phyloP scores from a whole-genome alignment of 2,113 vertebrate species.

The Chlamydotis undulata region DNA sequence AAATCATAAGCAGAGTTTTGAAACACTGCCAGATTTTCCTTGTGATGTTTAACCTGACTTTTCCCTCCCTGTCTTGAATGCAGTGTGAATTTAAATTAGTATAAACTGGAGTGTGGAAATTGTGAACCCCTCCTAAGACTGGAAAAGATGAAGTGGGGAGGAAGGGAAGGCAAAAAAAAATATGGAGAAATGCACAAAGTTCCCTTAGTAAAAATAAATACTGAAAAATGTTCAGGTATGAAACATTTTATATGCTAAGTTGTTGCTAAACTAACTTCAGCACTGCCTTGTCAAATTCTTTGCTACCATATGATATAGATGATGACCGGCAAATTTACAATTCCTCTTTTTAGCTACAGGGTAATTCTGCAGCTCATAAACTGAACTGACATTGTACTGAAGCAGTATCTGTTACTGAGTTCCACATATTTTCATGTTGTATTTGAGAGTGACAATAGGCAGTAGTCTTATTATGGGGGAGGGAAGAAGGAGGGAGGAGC shows the following conservation, averaged over 20 bases:
- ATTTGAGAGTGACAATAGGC: not conserved
- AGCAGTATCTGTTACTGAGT: not conserved
- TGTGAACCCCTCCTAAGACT: not conserved
- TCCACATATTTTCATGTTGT: not conserved
- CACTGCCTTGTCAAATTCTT: not conserved
- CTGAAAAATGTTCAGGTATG: not conserved
- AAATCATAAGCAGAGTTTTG: not conserved
- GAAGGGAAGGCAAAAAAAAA: not conserved
- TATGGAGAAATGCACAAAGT: not conserved
- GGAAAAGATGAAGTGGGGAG: not conserved
- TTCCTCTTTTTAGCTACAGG: not conserved
- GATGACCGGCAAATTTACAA: not conserved
- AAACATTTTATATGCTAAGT: not conserved
- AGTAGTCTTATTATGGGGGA: not conserved
- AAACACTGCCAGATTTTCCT: not conserved
- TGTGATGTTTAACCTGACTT: not conserved
- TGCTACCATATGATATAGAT: not conserved
- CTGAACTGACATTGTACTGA: not conserved
- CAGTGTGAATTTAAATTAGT: not conserved
- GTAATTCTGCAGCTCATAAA: conserved; percentile 37
- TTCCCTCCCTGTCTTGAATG: not conserved
- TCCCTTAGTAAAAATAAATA: not conserved
- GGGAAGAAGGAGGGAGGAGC: not conserved
- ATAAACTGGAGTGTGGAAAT: not conserved
- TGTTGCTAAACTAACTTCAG: not conserved